Conservation (phyloP, 2,113 vertebrate genomes). For the Triplophysa siluroides region DNA sequence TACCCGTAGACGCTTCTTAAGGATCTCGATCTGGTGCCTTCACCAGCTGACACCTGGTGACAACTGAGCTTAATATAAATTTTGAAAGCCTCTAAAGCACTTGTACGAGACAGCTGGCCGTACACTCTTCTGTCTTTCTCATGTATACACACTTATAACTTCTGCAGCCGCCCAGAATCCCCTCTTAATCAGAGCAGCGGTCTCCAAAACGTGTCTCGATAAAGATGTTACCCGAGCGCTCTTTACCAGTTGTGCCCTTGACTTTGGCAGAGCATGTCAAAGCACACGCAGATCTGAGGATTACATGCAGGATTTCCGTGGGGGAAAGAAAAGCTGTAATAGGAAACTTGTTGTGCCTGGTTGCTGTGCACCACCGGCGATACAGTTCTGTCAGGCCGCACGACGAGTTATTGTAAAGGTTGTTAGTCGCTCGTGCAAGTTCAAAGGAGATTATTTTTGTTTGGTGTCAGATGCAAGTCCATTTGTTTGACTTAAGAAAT, state of each 20-base stretch:
- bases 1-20: neutral
- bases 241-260: conserved; percentile 71
- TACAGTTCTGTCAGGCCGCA: conserved; percentile 55
- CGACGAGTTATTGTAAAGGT: conserved; percentile 61
- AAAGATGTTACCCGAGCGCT: conserved; percentile 60
- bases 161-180: conserved; percentile 10
- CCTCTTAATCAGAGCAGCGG: neutral
- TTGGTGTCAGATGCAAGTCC: neutral
- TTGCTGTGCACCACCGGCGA: conserved; percentile 71
- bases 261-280: conserved; percentile 67
- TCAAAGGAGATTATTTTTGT: conserved; percentile 61
- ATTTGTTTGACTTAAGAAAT: conserved; percentile 20
- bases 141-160: conserved; percentile 52
- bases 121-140: conserved; percentile 51
- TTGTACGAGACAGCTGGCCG: conserved; percentile 57
- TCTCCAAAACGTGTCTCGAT: conserved; percentile 60
- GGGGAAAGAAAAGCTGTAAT: conserved; percentile 69
- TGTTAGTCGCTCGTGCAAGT: conserved; percentile 54
- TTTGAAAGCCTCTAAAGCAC: conserved; percentile 52
- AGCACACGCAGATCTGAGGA: conserved; percentile 71
- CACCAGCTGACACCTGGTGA: conserved; percentile 68
- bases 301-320: conserved; percentile 70
- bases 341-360: conserved; percentile 75
- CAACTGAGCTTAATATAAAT: conserved; percentile 70
- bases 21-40: conserved; percentile 30